These are phyloP conservation scores for Diadophis punctatus DNA, from an alignment of 2,113 vertebrate species.

Conservation along the genomic window DNA sequence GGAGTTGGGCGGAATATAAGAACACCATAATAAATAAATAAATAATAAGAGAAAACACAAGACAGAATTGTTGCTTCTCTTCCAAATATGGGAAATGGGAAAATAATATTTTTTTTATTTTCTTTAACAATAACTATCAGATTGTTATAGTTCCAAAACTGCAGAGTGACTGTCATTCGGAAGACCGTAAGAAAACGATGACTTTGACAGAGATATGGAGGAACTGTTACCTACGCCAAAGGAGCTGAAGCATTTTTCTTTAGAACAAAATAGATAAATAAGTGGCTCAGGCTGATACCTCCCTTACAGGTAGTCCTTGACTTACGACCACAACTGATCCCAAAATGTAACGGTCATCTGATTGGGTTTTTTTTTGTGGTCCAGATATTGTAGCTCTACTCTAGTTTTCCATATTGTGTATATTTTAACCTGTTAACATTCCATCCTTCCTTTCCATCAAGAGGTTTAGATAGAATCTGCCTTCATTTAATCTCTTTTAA, in stretches of 20 bases:
- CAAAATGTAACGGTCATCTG: not conserved
- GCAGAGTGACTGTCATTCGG: not conserved
- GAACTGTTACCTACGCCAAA: not conserved
- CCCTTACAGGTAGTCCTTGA: not conserved
- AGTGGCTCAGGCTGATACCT: not conserved
- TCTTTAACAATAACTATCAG: conserved; percentile 21
- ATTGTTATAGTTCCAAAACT: not conserved
- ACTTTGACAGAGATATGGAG: not conserved
- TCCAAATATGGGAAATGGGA: not conserved
- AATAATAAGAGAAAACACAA: not conserved
- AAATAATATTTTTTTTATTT: conserved; percentile 18
- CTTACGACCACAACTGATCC: not conserved
- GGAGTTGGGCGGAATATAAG: no score
- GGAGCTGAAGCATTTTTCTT: not conserved
- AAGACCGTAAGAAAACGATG: not conserved
- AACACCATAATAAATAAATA: no score
- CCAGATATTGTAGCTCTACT: not conserved
- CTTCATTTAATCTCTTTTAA: not conserved
- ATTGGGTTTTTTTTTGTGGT: not conserved
- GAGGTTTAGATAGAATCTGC: not conserved
- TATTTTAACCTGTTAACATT: not conserved
- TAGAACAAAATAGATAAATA: not conserved
- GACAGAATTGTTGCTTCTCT: not conserved
- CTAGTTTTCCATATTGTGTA: not conserved
- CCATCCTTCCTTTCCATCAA: not conserved